Conservation (phyloP, 92 coral and sea anemone species). For the Chrysogorgia sp. region DNA sequence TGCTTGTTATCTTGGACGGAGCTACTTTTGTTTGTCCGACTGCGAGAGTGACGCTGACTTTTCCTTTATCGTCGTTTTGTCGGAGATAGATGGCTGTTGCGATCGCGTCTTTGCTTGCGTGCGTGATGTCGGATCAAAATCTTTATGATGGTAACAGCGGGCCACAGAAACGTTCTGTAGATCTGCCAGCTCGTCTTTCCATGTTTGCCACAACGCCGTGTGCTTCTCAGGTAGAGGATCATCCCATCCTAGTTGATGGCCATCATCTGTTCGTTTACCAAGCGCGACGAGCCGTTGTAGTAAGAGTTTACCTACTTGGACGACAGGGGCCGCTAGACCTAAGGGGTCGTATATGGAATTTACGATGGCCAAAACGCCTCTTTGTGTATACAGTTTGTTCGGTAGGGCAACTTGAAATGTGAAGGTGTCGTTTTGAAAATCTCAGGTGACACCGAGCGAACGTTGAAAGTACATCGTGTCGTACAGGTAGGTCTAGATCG, state of each 20-base stretch:
- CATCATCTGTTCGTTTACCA: slow-evolving; percentile 5
- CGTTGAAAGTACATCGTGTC: slow-evolving; percentile 43
- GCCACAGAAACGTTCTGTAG: slow-evolving; percentile 44
- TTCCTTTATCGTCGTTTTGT: slow-evolving; percentile 15
- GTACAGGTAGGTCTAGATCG: slow-evolving; percentile 32
- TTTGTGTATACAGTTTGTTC: slow-evolving; percentile 40
- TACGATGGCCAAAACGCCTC: slow-evolving; percentile 49
- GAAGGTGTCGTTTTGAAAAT: slow-evolving; percentile 30
- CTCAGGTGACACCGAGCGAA: slow-evolving; percentile 51
- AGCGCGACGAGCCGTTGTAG: background rate
- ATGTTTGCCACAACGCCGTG: slow-evolving; percentile 48
- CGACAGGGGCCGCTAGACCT: slow-evolving; percentile 49
- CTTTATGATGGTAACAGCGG: slow-evolving; percentile 46
- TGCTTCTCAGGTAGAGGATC: slow-evolving; percentile 60
- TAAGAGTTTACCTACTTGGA: background rate
- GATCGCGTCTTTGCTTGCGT: slow-evolving; percentile 58
- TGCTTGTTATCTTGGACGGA: slow-evolving; percentile 51
- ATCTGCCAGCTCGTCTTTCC: slow-evolving; percentile 28
- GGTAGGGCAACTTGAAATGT: slow-evolving; percentile 37
- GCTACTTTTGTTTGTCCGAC: slow-evolving; percentile 57
- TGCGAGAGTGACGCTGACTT: slow-evolving; percentile 29
- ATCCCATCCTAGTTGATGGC: slow-evolving; percentile 49
- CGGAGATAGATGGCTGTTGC: slow-evolving; percentile 51
- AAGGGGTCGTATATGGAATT: slow-evolving; percentile 55
- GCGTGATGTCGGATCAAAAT: slow-evolving; percentile 49